Base-by-base conservation (phyloP, 2,888 invertebrate species). In the Sarcophaga carnaria region DNA sequence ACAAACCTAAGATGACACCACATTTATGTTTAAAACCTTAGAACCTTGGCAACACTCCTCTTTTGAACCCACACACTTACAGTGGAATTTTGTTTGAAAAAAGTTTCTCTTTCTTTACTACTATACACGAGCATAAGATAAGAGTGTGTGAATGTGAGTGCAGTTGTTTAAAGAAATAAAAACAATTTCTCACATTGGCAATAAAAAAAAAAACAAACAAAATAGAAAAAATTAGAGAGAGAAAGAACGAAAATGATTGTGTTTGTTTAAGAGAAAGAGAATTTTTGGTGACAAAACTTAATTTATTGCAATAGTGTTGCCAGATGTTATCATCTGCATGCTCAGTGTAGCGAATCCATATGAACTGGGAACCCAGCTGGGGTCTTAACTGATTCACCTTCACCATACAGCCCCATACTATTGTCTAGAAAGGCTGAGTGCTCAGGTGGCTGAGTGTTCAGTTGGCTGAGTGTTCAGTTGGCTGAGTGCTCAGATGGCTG, bases 241-340 rank as follows among this genome's bases (percentile, higher is more conserved):
- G 54, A 14, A 14, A 54, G 54, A 14, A 17, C 4, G 10, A 54
- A 54, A 17, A 54, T 54, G 54, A 17, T 54, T 14, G 54, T 54
- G 54, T 54, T 12, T 54, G 54, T 54, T 12, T 47, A 45, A 47
- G n/a, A 45, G 25, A 67, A 37, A 54, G 27, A 64, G 45, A 17
- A 17, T 54, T 63, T 59, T 82, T 69, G 79, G 64, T 75, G 71
- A 74, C 72, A 74, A 77, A 81, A 49, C 27, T 62, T 22, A 78
- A 45, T 78, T 67, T 37, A 70, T 63, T 70, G 37, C 47, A 17
- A 10, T 3, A 70, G n/a, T 49, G 70, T 69, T 80, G 67, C 60
- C 76, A 80, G 4, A 59, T 17, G 12, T 54, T 54, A 5, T 17
- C 10, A 54, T 10, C 37, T 37, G 37, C 2, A 8, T 37, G 37